Evolutionary conservation across 2,888 invertebrate species (phyloP), one percentile per base, ranked within the genome.

Genomic region (Onchidella celtica): DNA sequence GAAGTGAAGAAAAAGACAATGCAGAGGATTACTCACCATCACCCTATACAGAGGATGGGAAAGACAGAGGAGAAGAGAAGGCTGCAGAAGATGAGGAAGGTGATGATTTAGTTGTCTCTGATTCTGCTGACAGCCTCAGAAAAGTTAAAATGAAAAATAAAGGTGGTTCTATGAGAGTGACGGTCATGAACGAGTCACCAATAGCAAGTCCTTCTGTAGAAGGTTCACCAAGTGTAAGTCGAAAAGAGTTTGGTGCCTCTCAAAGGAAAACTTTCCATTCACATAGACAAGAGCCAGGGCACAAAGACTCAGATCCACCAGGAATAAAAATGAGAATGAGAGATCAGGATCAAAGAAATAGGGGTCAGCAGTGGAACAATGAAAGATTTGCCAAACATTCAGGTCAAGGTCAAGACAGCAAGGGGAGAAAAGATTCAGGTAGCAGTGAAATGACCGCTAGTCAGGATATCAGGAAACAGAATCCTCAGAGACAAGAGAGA

Each of bases 141-240:
- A 86, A 84, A 66, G 83, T 87, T 38, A 84, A 87, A 55, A 29
- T 87, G n/a, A 85, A 86, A 70, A 36, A 74, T 2, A 79, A 82
- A 40, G 82, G 85, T 65, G 87, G 87, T 61, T 87, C 87, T 40
- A 86, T 90, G 83, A 85, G 88, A 81, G 88, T 90, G 6, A 90
- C 89, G 55, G 88, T 90, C 4, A 61, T 70, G 55, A 81, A 81
- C 36, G 81, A 81, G 29, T n/a, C 59, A 2, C 66, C 36, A 3
- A 38, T 40, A 14, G 3, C 55, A 14, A 38, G 36, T 1, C 36
- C 29, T 24, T 11, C 40, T 21, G 55, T 11, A 32, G 73, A 81
- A 24, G 47, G 27, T 21, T 55, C 65, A 47, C 73, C 72, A 4
- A 55, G 11, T 27, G 2, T 34, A n/a, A 32, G 32, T 21, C 29